phyloP scores from a whole-genome alignment of 2,888 invertebrate genomes.

The Melanostoma scalare region DNA sequence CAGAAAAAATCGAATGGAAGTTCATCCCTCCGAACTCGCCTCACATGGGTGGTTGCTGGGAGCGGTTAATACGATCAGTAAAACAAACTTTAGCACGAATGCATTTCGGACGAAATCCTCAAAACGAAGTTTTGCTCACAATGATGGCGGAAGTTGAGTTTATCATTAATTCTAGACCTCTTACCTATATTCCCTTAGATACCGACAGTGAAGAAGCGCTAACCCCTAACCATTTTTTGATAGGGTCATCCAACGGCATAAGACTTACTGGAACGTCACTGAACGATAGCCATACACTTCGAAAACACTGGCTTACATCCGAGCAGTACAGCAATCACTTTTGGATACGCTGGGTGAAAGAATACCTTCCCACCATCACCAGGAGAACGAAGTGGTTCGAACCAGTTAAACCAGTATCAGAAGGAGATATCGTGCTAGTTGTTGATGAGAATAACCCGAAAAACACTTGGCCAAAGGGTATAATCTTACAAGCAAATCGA shows the following conservation, averaged over 20 bases:
- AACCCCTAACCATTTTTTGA: background rate
- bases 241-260: background rate
- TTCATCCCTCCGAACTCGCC: slow-evolving; percentile 9
- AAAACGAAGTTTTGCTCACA: background rate
- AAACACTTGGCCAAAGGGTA: no score
- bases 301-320: no score
- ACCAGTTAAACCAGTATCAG: no score
- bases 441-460: no score
- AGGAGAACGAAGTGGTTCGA: no score
- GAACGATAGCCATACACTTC: no score
- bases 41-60: background rate
- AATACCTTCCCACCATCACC: no score
- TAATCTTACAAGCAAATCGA: no score
- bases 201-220: background rate
- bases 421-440: no score
- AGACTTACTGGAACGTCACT: no score
- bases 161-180: background rate
- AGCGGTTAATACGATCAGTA: background rate
- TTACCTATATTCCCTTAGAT: background rate
- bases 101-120: background rate
- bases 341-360: no score
- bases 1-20: background rate
- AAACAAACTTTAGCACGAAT: background rate
- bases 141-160: slow-evolving; percentile 1
- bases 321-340: no score